A percentile compares a stretch with the other conserved stretches of the same genome.
Evolutionary conservation across 1,140 invertebrate genomes (phyloP).

Genomic region (Drosophila albomicans): DNA sequence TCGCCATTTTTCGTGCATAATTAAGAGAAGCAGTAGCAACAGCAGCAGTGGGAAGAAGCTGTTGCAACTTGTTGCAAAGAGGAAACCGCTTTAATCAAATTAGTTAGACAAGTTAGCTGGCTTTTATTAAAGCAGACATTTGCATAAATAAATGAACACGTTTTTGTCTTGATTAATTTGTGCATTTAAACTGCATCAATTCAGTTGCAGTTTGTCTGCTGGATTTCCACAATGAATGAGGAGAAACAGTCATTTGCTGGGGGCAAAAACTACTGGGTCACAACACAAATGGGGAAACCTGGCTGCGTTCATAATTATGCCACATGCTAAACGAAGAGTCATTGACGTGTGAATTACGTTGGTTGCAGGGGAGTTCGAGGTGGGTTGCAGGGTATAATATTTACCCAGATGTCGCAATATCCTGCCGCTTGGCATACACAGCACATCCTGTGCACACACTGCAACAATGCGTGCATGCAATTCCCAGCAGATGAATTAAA

Average conservation of each 20-base stretch:
- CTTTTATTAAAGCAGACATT: slow-evolving; percentile 13
- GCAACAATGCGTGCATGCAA: slow-evolving; percentile 62
- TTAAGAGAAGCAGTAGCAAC: slow-evolving; percentile 59
- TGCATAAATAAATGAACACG: slow-evolving; percentile 4
- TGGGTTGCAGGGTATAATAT: slow-evolving; percentile 30
- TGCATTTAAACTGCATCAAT: too few species aligned
- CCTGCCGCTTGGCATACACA: slow-evolving; percentile 26
- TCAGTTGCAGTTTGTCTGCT: background rate
- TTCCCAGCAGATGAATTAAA: slow-evolving; percentile 69
- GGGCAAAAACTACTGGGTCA: slow-evolving; percentile 2
- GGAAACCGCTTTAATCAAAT: slow-evolving; percentile 34
- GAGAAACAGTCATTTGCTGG: slow-evolving; percentile 20
- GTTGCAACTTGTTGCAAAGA: slow-evolving; percentile 47
- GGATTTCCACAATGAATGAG: background rate
- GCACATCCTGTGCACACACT: slow-evolving; percentile 47
- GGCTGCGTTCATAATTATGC: slow-evolving; percentile 59
- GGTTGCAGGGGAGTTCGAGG: background rate
- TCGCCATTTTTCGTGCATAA: slow-evolving; percentile 59
- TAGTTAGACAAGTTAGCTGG: slow-evolving; percentile 44
- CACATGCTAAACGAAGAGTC: slow-evolving; percentile 49
- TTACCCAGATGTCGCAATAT: slow-evolving; percentile 70
- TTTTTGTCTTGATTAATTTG: too few species aligned
- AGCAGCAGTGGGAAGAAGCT: slow-evolving; percentile 34
- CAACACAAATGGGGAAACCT: background rate
- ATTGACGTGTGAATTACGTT: slow-evolving; percentile 52